Conservation (phyloP, 2,888 invertebrate species). For the Tridacna gigas region DNA sequence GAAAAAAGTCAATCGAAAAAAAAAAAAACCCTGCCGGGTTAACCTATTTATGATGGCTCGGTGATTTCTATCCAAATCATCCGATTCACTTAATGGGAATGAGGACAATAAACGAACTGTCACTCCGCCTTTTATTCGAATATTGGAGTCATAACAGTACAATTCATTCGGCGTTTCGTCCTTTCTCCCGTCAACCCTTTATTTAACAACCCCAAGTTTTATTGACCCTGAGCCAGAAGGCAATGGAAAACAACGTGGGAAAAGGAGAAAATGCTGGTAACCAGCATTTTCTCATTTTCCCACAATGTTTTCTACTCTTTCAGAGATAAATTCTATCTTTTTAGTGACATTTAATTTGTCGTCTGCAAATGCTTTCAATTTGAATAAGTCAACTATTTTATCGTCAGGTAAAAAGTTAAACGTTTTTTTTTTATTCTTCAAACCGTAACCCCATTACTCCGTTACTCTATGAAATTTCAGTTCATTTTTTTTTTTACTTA, state of each 20-base stretch:
- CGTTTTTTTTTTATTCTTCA: too few relatives aligned
- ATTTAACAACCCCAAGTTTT: neutral
- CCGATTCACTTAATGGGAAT: neutral
- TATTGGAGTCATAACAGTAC: conserved; percentile 19
- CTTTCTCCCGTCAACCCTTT: conserved; percentile 10
- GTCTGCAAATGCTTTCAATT: neutral
- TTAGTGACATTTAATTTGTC: neutral
- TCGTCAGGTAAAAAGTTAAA: too few relatives aligned
- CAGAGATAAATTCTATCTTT: too few relatives aligned
- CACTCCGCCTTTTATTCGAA: conserved; percentile 20
- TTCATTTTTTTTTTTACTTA: too few relatives aligned
- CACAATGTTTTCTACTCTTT: too few relatives aligned
- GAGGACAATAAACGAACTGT: conserved; percentile 19
- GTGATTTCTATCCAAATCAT: neutral
- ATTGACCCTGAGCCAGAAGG: neutral
- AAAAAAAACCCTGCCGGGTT: too few relatives aligned
- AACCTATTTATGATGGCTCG: neutral
- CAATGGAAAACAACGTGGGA: neutral
- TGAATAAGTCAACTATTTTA: neutral
- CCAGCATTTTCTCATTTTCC: neutral
- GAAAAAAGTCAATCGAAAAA: too few relatives aligned
- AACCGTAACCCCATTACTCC: too few relatives aligned
- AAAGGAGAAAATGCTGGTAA: neutral
- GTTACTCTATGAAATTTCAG: too few relatives aligned
- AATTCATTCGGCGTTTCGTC: conserved; percentile 19